These are phyloP conservation scores for Hestina assimilis DNA, from an alignment of 1,140 invertebrate species.

Conservation along the genomic window DNA sequence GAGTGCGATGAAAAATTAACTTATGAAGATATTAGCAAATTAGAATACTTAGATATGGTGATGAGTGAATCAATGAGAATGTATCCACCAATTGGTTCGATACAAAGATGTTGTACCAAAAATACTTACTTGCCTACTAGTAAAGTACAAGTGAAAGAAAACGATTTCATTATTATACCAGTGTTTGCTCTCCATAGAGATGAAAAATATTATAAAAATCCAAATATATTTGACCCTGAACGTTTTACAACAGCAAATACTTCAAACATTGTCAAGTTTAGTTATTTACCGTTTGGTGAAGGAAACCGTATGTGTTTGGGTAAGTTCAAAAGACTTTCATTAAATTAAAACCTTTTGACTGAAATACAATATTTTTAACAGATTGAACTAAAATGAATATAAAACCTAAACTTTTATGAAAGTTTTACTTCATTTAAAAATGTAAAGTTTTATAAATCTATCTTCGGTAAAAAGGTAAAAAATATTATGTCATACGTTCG, in stretches of 20 bases:
- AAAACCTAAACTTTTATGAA: too few species aligned
- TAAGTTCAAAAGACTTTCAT: slow-evolving; percentile 14
- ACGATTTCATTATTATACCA: slow-evolving; percentile 75
- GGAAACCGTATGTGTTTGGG: slow-evolving; percentile 84
- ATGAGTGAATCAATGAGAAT: slow-evolving; percentile 66
- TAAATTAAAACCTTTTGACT: neutral
- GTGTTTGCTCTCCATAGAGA: slow-evolving; percentile 81
- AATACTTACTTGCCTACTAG: slow-evolving; percentile 69
- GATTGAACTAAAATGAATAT: too few species aligned
- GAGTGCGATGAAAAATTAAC: slow-evolving; percentile 46
- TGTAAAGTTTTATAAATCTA: too few species aligned
- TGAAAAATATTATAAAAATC: slow-evolving; percentile 77
- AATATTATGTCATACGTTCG: too few species aligned
- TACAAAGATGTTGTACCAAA: slow-evolving; percentile 65
- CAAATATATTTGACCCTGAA: slow-evolving; percentile 81
- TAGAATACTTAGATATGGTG: slow-evolving; percentile 76
- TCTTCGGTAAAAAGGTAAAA: too few species aligned
- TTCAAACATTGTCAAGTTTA: slow-evolving; percentile 67
- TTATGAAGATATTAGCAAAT: slow-evolving; percentile 60
- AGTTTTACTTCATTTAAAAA: too few species aligned
- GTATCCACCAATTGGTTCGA: slow-evolving; percentile 68
- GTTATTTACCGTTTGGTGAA: slow-evolving; percentile 85
- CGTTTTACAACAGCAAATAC: slow-evolving; percentile 76
- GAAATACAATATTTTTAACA: too few species aligned
- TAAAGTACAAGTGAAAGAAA: slow-evolving; percentile 63